These are phyloP conservation scores for Aricia artaxerxes DNA, from an alignment of 2,888 invertebrate species.

Conservation along the genomic window DNA sequence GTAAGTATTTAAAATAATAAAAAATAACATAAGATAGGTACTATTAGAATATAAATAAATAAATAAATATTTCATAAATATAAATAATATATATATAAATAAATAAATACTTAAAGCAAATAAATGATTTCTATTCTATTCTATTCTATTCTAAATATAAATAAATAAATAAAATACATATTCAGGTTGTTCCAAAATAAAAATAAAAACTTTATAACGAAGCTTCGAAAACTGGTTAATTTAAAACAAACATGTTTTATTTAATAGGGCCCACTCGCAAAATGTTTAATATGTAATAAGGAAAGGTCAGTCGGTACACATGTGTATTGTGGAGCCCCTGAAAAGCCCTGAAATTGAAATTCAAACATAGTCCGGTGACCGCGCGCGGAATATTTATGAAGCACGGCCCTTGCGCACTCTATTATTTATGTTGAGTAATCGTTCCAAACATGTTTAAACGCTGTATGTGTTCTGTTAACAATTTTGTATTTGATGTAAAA, in stretches of 20 bases:
- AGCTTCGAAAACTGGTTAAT: not conserved
- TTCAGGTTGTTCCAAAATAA: not conserved
- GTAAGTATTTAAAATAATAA: too few species aligned
- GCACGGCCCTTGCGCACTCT: not conserved
- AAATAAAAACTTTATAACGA: not conserved
- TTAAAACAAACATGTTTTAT: constrained; percentile 4
- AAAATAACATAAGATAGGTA: too few species aligned
- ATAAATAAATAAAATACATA: not conserved
- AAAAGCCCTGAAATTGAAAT: not conserved
- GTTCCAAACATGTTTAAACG: not conserved
- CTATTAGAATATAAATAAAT: too few species aligned
- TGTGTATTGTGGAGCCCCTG: not conserved
- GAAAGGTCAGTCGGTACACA: not conserved
- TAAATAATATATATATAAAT: too few species aligned
- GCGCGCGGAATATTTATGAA: constrained; percentile 2
- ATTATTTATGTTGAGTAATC: not conserved
- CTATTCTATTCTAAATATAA: too few species aligned
- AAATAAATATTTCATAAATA: too few species aligned
- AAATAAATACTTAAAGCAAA: too few species aligned
- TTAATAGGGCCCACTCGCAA: not conserved
- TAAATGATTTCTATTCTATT: too few species aligned
- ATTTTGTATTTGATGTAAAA: too few species aligned
- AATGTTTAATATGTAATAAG: not conserved
- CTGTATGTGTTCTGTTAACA: not conserved
- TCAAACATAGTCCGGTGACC: constrained; percentile 5